These are phyloP conservation scores for Drosophila saltans DNA, from an alignment of 1,140 invertebrate species.

Conservation along the genomic window DNA sequence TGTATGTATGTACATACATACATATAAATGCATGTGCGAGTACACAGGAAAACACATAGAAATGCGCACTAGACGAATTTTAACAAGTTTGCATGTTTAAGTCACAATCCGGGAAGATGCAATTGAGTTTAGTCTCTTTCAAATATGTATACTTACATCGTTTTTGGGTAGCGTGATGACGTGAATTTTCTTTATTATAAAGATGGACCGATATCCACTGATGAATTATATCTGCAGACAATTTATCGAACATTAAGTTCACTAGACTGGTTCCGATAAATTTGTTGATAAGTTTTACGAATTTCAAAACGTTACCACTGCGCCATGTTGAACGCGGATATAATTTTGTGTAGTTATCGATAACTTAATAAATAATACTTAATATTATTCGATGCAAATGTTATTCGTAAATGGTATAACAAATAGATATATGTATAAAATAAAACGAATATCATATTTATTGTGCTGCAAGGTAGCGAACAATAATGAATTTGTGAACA, in stretches of 20 bases:
- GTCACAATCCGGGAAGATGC: not conserved
- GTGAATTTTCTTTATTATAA: constrained; percentile 52
- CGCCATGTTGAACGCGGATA: not conserved
- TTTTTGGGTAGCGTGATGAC: constrained; percentile 56
- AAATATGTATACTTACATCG: constrained; percentile 45
- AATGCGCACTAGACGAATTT: not conserved
- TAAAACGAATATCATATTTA: no score
- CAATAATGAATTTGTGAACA: no score
- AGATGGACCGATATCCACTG: constrained; percentile 34
- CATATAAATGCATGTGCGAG: not conserved
- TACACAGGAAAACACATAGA: not conserved
- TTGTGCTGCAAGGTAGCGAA: no score
- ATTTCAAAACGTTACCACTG: not conserved
- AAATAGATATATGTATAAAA: no score
- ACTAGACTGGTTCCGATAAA: constrained; percentile 1
- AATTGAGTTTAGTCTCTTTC: constrained; percentile 27
- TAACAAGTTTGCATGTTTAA: not conserved
- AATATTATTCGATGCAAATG: no score
- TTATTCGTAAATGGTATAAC: no score
- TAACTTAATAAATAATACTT: not conserved
- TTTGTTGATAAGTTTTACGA: not conserved
- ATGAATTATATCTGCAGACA: constrained; percentile 26
- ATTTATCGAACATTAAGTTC: constrained; percentile 20
- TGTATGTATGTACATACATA: constrained; percentile 26
- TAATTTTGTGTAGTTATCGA: not conserved